Base-by-base conservation (phyloP, 2,888 invertebrate species). In the Ichneumoninae sp. region DNA sequence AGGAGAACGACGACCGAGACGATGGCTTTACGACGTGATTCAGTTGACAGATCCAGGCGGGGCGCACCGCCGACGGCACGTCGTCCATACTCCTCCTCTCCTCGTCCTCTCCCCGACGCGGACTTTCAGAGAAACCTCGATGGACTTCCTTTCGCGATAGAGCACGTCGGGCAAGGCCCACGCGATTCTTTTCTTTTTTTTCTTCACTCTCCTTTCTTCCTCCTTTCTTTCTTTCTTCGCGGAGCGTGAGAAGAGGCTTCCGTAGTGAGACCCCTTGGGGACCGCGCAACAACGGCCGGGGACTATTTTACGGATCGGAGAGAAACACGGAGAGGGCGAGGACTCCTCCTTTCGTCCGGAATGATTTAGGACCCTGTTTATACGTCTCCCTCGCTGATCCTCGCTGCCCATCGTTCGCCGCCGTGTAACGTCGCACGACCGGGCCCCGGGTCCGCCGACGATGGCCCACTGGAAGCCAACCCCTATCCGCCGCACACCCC, bases 341-440 rank as follows among this genome's bases (percentile, higher is more conserved):
- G 65, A 72, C 68, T 69, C 75, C 81, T 84, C 83, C 84, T 68
- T 77, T 80, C 80, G 60, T 33, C 62, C 83, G 69, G 83, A 78
- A 88, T 89, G 89, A 89, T 89, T 89, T 89, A 89, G 83, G 86
- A 80, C 68, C 86, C 84, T 85, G 87, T 87, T 89, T 88, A 88
- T 87, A 84, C 83, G 84, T 86, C 84, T 85, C 54, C 81, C 84
- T 81, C 80, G 75, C 79, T 79, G 82, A 69, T 72, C 52, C 68
- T 65, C 70, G 75, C 30, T 40, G 68, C 40, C 47, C 71, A 80
- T 57, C 77, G 68, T 80, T 74, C 68, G 74, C 77, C 85, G 74
- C 68, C 54, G 74, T 76, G 70, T 68, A 75, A 72, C 62, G 69
- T 52, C 74, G 62, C 54, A 33, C 66, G 50, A 71, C 36, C 54